A percentile compares a stretch with the other conserved stretches of the same genome.
Conservation (phyloP, 2,888 invertebrate species). For the Heliothis peltigera region DNA sequence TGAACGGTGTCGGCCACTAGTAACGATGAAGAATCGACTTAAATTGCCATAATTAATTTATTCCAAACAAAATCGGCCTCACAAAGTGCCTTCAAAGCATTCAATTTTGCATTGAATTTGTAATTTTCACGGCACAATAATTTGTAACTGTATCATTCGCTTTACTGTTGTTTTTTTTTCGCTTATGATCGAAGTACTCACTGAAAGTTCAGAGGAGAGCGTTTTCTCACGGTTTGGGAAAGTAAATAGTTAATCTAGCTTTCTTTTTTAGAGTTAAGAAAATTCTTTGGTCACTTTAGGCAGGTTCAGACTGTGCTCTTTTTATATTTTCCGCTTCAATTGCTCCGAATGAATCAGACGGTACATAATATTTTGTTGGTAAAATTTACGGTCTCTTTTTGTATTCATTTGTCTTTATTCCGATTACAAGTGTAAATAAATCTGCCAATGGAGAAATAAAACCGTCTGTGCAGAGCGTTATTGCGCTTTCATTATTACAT, state of each 20-base stretch:
- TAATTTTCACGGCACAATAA: conserved; percentile 89
- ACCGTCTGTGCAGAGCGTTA: conserved; percentile 17
- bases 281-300: conserved; percentile 62
- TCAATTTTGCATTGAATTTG: conserved; percentile 87
- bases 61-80: conserved; percentile 85
- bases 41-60: conserved; percentile 88
- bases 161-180: conserved; percentile 83
- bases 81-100: conserved; percentile 82
- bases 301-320: conserved; percentile 47
- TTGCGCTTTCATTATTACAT: conserved; percentile 38
- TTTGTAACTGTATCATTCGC: conserved; percentile 84
- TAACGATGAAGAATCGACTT: conserved; percentile 82
- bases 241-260: conserved; percentile 79
- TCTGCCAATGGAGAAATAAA: conserved; percentile 25
- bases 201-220: conserved; percentile 72
- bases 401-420: conserved; percentile 36
- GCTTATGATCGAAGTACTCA: conserved; percentile 65
- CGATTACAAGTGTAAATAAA: conserved; percentile 29
- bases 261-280: conserved; percentile 77
- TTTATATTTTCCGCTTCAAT: conserved; percentile 61
- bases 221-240: conserved; percentile 86
- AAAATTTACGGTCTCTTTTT: conserved; percentile 29
- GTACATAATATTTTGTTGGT: conserved; percentile 37
- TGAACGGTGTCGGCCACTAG: conserved; percentile 78
- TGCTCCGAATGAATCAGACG: conserved; percentile 37